These are phyloP conservation scores for Falco novaeseelandiae DNA, from an alignment of 2,797 vertebrate species.

Conservation along the genomic window DNA sequence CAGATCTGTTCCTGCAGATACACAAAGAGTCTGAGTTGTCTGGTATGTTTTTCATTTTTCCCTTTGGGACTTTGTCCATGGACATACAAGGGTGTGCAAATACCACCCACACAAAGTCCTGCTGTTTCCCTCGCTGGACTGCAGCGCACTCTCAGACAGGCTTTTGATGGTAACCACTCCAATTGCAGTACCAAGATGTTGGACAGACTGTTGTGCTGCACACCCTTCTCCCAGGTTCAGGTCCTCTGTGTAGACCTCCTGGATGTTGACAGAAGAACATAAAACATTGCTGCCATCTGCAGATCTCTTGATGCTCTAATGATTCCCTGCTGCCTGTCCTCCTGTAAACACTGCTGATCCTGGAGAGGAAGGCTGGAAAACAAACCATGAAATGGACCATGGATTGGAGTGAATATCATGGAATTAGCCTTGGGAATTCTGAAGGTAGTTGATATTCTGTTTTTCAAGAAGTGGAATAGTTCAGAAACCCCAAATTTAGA, in stretches of 20 bases:
- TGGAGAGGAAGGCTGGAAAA: neutral
- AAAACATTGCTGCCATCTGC: constrained; percentile 52
- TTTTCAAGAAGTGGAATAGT: neutral
- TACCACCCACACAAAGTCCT: neutral
- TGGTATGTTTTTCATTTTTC: neutral
- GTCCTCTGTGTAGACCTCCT: neutral
- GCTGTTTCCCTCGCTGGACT: neutral
- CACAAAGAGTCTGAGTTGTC: neutral
- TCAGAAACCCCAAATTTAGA: neutral
- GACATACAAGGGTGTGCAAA: neutral
- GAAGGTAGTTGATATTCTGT: neutral
- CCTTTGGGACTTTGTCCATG: neutral
- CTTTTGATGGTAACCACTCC: neutral
- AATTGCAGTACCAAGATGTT: neutral
- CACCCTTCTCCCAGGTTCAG: neutral
- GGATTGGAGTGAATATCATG: neutral
- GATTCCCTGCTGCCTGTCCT: neutral
- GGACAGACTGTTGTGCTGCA: neutral
- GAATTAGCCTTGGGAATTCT: neutral
- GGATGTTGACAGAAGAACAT: neutral
- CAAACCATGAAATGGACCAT: neutral
- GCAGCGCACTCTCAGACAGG: neutral
- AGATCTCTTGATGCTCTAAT: neutral
- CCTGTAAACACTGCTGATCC: neutral
- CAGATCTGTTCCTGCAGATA: neutral